Percentiles rank a stretch among this genome's conserved stretches.
Conservation (phyloP, 2,888 invertebrate species). For the Platerodrilus igneus region DNA sequence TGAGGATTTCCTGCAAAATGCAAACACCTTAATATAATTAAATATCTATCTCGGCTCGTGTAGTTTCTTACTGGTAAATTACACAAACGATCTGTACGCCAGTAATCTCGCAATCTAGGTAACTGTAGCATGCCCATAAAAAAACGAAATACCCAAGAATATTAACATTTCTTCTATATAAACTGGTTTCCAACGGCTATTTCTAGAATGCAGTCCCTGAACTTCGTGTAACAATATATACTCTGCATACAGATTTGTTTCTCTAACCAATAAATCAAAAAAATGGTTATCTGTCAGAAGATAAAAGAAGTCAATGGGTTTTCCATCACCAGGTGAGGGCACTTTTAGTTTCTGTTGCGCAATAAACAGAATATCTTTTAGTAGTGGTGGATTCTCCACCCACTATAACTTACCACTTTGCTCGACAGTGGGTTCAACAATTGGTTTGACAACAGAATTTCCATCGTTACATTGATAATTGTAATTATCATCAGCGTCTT, state of each 20-base stretch:
- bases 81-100: conserved; percentile 1
- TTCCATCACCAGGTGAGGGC: conserved; percentile 3
- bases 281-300: not conserved
- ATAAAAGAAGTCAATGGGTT: conserved; percentile 3
- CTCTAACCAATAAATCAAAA: not conserved
- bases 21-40: conserved; percentile 3
- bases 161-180: not conserved
- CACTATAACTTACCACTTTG: conserved; percentile 1
- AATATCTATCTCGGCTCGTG: conserved; percentile 2
- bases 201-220: too few relatives aligned
- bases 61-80: conserved; percentile 1
- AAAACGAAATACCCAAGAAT: not conserved
- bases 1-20: conserved; percentile 1
- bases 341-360: conserved; percentile 2
- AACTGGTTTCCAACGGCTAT: conserved; percentile 4
- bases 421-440: too few relatives aligned
- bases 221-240: too few relatives aligned
- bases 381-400: not conserved
- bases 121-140: conserved; percentile 1
- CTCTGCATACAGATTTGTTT: conserved; percentile 3
- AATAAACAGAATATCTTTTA: conserved; percentile 1
- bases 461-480: too few relatives aligned
- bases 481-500: too few relatives aligned
- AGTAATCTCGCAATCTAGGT: conserved; percentile 6
- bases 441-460: too few relatives aligned